Evolutionary conservation across 2,888 invertebrate species (phyloP), one percentile per base, ranked within the genome.

Genomic region (Magallana nippona): DNA sequence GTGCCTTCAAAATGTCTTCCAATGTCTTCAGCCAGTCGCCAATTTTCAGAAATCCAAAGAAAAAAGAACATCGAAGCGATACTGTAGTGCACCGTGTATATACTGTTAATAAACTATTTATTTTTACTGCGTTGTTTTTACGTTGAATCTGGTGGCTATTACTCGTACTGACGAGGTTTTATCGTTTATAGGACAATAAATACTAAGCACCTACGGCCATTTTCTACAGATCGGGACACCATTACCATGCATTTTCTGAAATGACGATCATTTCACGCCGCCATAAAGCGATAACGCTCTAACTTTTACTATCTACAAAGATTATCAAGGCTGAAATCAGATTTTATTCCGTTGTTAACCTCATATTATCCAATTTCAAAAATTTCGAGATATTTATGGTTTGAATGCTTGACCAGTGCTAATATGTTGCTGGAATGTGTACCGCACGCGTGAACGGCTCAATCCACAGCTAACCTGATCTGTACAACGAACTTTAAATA

Each of bases 101-200:
- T 71, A 22, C 71, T 71, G 71, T 32, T 71, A 71, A 71, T 71
- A 71, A 71, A 71, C 71, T 71, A 71, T 71, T 71, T 71, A 71
- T 71, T 71, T 22, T 71, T 71, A 71, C 32, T 27, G 32, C 15
- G 5, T 22, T 71, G 27, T 71, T 60, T 71, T 32, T 71, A 15
- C 22, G 32, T 71, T 71, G 44, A 71, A 27, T 71, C 32, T 22
- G 10, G 27, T 27, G 27, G n/a, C 60, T n/a, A 19, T 71, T 22
- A 71, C 71, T 15, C 22, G 15, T 32, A 71, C 22, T 27, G 71
- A 71, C 71, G 22, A 71, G 32, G 32, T 27, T 32, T 71, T 19
- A 71, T 15, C 19, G 71, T 71, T 71, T 71, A 71, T 71, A 27
- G 71, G 71, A 22, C 71, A 71, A 71, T 71, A 71, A 71, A 71